Evolutionary conservation across 2,888 invertebrate species (phyloP), one percentile per base, ranked within the genome.

Genomic region (Parasteatoda lunata): DNA sequence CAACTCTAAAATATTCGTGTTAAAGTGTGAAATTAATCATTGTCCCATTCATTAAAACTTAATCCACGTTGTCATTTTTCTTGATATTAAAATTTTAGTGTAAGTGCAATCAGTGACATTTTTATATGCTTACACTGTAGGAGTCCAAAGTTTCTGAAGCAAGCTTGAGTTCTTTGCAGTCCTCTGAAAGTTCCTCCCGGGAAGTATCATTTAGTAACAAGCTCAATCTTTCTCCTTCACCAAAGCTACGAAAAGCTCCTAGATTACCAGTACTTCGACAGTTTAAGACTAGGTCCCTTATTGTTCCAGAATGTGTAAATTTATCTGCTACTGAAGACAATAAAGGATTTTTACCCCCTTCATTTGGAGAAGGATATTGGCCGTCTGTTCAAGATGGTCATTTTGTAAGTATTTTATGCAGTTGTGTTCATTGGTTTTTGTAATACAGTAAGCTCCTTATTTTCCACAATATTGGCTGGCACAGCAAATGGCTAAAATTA

Each of bases 301-400:
- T 88, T 71, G 88, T 88, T 65, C 88, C 88, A 49, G 88, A 88
- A 49, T 83, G 81, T 71, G 88, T 88, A 11, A 86, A 86, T 72
- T 80, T 86, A 72, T 51, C 80, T 49, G 71, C 70, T 75, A 30
- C 79, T 64, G 88, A 88, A 71, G 83, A 88, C 15, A 80, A 82
- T n/a, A 88, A 83, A 76, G 81, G 81, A 49, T 88, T 69, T 47
- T 76, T 83, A 15, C 83, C 83, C 11, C 52, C 76, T 11, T 88
- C 88, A 7, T 82, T 82, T 88, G 88, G 81, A 45, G 86, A 87
- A 52, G 86, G 86, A 6, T 87, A 87, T 68, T 87, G 86, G 86
- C 86, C 86, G 66, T 87, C 86, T 15, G 86, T 87, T n/a, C 81
- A 87, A 52, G 82, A 87, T 82, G 86, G 86, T 47, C 86, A 87